Evolutionary conservation across 2,113 vertebrate species (phyloP), one percentile per base, ranked within the genome.

Genomic region (Anser cygnoides): DNA sequence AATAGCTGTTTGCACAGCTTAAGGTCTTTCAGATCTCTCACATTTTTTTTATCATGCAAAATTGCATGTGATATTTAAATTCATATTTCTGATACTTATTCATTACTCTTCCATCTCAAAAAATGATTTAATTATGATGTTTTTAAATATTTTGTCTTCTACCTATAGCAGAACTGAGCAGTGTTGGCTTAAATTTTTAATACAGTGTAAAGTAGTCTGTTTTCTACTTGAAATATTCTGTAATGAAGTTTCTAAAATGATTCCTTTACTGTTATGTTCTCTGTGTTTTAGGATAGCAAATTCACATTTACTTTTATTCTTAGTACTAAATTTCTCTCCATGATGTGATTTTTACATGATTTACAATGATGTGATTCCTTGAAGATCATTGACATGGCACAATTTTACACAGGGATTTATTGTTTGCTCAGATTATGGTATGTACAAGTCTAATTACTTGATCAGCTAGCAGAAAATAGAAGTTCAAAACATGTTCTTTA

Each of bases 61-160:
- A 75, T 67, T 87, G 29, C 5, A 61, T 76, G 37, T 7, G 63
- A 35, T 89, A 77, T 90, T 94, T 29, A 67, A 84, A 77, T 67
- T 10, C 6, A 15, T 33, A 25, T 18, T 28, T 80, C 35, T 61
- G 14, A 43, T 81, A 77, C 37, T 66, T 92, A 67, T 39, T 86
- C 10, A 61, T 87, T 88, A 67, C 2, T 3, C 66, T 75, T 55
- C 7, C 59, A 72, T 16, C 46, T 2, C 43, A 46, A 62, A 4
- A 44, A 80, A 58, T 37, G 0, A 49, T 84, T 92, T 86, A 67
- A 49, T 90, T 84, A 78, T 18, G 25, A 79, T 52, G 12, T 67
- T 77, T 93, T 31, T 74, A 93, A 90, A 63, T 61, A 59, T 71
- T 85, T 93, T 66, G 7, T 74, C 22, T 41, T 74, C 21, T 83